Percentiles rank a stretch among this genome's conserved stretches.
These are phyloP conservation scores for Plecturocebus donacophilus DNA, from an alignment of 2,113 vertebrate genomes.

Conservation along the genomic window DNA sequence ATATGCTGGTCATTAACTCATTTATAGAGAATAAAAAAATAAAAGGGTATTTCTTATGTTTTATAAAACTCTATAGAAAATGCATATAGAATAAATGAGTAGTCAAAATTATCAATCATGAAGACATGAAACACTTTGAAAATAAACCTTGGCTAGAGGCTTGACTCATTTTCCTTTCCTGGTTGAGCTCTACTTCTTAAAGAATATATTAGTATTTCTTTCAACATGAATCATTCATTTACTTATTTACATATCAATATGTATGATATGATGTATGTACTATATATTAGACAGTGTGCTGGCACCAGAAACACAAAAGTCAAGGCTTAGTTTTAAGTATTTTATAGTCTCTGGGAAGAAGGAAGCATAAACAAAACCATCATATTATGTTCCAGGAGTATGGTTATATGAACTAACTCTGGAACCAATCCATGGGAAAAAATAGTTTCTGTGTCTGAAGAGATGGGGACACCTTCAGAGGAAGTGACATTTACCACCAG, in stretches of 20 bases:
- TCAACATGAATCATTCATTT: background rate
- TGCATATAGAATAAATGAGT: background rate
- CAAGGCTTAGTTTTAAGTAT: background rate
- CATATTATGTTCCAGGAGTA: background rate
- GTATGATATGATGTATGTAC: background rate
- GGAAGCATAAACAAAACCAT: background rate
- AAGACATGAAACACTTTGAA: background rate
- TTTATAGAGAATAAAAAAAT: background rate
- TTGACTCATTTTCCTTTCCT: background rate
- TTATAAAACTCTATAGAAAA: constrained; percentile 8
- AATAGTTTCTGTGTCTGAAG: background rate
- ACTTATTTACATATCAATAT: background rate
- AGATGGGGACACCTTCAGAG: background rate
- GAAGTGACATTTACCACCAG: background rate
- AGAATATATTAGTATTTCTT: background rate
- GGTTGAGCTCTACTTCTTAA: background rate
- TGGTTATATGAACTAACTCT: background rate
- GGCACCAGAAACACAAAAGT: background rate
- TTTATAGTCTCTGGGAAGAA: background rate
- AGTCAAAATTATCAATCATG: background rate
- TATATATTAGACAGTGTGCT: background rate
- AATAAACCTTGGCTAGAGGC: background rate
- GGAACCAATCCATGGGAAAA: background rate
- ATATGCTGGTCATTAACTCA: background rate
- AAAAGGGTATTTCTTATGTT: background rate